Evolutionary conservation across 2,888 invertebrate genomes (phyloP).

Genomic region (Eilema griseolum): DNA sequence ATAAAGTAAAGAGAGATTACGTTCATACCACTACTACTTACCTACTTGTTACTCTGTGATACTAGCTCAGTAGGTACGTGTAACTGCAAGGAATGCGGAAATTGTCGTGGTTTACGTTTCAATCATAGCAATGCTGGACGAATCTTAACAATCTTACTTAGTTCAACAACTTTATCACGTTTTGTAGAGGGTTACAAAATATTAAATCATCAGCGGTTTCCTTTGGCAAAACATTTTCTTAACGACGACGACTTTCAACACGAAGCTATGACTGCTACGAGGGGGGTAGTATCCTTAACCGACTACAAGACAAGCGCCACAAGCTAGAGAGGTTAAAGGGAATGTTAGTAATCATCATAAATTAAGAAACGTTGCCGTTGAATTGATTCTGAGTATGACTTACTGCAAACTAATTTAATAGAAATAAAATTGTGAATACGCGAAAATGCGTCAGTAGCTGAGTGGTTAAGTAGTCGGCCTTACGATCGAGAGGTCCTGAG

Average conservation of each 20-base stretch:
- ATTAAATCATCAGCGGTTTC: neutral
- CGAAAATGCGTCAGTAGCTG: no score
- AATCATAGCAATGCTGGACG: conserved; percentile 24
- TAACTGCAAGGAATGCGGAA: conserved; percentile 55
- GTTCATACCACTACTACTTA: conserved; percentile 38
- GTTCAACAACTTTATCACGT: neutral
- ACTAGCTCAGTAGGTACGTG: conserved; percentile 23
- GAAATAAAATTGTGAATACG: no score
- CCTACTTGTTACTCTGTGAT: conserved; percentile 35
- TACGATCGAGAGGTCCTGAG: no score
- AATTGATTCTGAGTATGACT: no score
- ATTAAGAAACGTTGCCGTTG: no score
- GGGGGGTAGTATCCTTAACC: no score
- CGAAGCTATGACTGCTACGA: neutral
- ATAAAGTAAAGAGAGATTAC: conserved; percentile 47
- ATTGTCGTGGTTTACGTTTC: conserved; percentile 31
- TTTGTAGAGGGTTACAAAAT: neutral
- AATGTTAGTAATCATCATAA: no score
- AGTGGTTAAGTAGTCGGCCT: no score
- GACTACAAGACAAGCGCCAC: no score
- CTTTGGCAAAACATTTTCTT: neutral
- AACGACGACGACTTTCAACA: neutral
- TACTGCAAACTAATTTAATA: no score
- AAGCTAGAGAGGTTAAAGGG: no score
- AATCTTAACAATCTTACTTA: neutral